Conservation (phyloP, 2,797 vertebrate genomes). For the Prionace glauca region DNA sequence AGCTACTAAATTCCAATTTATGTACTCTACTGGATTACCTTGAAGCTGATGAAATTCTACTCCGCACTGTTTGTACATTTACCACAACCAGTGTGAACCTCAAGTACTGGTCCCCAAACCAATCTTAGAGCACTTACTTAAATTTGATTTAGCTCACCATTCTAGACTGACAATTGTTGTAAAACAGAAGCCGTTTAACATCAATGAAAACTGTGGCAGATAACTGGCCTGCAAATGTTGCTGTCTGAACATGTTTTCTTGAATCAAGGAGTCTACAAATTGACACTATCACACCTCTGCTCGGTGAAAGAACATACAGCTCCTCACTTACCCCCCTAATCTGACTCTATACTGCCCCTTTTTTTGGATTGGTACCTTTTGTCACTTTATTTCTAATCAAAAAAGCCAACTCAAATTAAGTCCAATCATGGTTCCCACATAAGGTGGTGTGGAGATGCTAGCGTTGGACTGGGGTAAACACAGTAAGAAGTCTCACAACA, state of each 20-base stretch:
- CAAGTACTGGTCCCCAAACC: background rate
- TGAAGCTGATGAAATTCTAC: background rate
- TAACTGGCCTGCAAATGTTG: background rate
- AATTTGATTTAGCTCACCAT: background rate
- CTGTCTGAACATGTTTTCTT: background rate
- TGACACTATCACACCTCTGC: background rate
- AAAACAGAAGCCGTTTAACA: background rate
- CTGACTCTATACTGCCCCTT: too few species aligned
- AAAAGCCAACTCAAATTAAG: too few species aligned
- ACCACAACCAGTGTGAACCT: background rate
- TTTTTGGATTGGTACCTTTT: too few species aligned
- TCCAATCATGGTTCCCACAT: too few species aligned
- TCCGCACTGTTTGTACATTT: background rate
- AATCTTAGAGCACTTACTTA: background rate
- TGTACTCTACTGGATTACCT: background rate
- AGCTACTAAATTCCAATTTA: background rate
- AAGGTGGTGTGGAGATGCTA: too few species aligned
- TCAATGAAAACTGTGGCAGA: background rate
- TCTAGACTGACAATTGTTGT: background rate
- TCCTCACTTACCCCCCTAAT: background rate
- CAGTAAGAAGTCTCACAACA: too few species aligned
- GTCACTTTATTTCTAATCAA: too few species aligned
- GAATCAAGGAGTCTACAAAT: slow-evolving; percentile 9
- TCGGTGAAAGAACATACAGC: background rate
- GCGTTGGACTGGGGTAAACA: too few species aligned